Evolutionary conservation across 2,888 invertebrate genomes (phyloP).

Genomic region (Parelbella ahira): DNA sequence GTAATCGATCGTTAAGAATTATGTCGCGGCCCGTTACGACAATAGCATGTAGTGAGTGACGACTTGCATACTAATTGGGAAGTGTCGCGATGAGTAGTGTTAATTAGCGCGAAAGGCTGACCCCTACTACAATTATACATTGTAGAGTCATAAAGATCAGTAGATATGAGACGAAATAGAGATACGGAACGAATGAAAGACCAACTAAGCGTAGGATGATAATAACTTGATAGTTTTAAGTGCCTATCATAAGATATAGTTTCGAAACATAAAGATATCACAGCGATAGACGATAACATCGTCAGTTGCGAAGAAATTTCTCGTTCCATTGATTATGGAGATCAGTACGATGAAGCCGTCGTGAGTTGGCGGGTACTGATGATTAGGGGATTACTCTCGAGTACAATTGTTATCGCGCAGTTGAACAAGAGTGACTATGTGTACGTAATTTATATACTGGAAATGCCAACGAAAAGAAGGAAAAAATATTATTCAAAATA

Average conservation of each 20-base stretch:
- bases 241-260: too few relatives aligned
- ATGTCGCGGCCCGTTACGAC: conserved; percentile 9
- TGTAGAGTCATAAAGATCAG: too few relatives aligned
- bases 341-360: background rate
- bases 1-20: conserved; percentile 6
- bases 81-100: conserved; percentile 20
- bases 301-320: background rate
- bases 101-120: conserved; percentile 16
- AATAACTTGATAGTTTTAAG: too few relatives aligned
- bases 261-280: too few relatives aligned
- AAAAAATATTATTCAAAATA: too few relatives aligned
- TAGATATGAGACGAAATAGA: background rate
- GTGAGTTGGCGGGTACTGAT: background rate
- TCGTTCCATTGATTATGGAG: conserved; percentile 1
- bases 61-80: conserved; percentile 22
- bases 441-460: too few relatives aligned
- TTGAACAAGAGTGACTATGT: too few relatives aligned
- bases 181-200: too few relatives aligned
- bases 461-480: too few relatives aligned
- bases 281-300: conserved; percentile 2
- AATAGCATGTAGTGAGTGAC: conserved; percentile 8
- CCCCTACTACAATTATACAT: conserved; percentile 6
- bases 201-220: too few relatives aligned
- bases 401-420: background rate
- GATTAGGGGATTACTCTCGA: background rate